Evolutionary conservation across 1,140 invertebrate genomes (phyloP).

Genomic region (Camponotus vicinus): DNA sequence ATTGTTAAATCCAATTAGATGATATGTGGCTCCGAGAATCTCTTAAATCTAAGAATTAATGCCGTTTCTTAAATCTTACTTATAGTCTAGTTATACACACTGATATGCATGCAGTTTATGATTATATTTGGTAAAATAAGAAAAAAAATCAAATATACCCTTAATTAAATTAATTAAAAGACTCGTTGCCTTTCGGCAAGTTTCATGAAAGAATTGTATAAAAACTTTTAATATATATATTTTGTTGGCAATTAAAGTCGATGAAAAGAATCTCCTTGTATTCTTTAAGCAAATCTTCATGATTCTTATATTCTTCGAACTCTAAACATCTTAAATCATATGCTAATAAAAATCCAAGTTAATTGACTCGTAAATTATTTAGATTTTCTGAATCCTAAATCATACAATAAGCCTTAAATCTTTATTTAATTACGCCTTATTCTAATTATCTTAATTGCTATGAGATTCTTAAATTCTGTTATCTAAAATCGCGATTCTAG

Average conservation of each 20-base stretch:
- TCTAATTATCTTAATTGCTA: background rate
- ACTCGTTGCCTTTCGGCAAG: background rate
- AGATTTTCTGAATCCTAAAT: background rate
- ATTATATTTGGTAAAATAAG: slow-evolving; percentile 19
- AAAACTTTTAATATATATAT: background rate
- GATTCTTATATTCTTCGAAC: background rate
- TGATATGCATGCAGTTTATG: background rate
- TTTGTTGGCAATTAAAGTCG: slow-evolving; percentile 1
- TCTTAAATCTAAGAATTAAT: slow-evolving; percentile 2
- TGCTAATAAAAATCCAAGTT: background rate
- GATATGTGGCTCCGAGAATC: background rate
- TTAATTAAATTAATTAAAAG: slow-evolving; percentile 6
- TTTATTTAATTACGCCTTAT: background rate
- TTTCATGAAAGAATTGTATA: background rate
- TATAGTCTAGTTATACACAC: background rate
- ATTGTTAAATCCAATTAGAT: background rate
- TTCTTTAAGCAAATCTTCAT: background rate
- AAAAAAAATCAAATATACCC: background rate
- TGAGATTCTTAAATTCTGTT: slow-evolving; percentile 12
- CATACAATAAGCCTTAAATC: background rate
- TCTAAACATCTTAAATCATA: slow-evolving; percentile 4
- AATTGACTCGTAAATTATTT: slow-evolving; percentile 28
- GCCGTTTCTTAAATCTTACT: background rate
- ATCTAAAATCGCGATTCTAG: background rate
- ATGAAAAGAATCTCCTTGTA: background rate